Percentiles rank a stretch among this genome's conserved stretches.
These are phyloP conservation scores for cattle (Bos taurus) DNA, from an alignment of 2,113 vertebrate genomes.

Conservation along the genomic window ARS-UCD2.0 NC_037339.1:36889501-36890000, in stretches of 20 bases:
- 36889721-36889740: background rate
- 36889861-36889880: background rate
- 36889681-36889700: background rate
- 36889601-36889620: background rate
- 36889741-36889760: background rate
- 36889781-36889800: background rate
- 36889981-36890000: background rate
- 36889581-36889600: background rate
- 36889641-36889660: background rate
- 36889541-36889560: background rate
- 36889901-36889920: slow-evolving; percentile 4
- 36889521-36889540: background rate
- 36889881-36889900: background rate
- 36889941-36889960: background rate
- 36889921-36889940: background rate
- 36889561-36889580: background rate
- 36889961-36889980: background rate
- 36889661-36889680: background rate
- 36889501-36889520: background rate
- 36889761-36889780: background rate
- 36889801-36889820: background rate
- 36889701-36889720: background rate
- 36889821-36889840: background rate
- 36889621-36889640: background rate
- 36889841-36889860: background rate